Evolutionary conservation across 2,113 vertebrate genomes (phyloP).

Genomic region (Phyllostomus discolor): DNA sequence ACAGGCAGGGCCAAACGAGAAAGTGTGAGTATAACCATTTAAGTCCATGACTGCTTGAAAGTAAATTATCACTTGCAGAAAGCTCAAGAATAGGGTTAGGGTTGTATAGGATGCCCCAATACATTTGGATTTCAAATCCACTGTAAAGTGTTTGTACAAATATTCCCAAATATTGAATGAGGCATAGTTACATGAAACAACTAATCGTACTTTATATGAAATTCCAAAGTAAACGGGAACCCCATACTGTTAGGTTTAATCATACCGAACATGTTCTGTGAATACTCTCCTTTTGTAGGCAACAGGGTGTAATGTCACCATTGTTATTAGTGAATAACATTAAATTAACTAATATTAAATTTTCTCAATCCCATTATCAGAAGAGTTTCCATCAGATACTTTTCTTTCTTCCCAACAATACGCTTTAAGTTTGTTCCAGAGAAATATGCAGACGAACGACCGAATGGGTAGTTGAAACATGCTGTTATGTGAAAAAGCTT

Average conservation of each 20-base stretch:
- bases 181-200: background rate
- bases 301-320: background rate
- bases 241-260: background rate
- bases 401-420: constrained; percentile 25
- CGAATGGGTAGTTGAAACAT: constrained; percentile 61
- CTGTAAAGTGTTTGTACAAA: background rate
- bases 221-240: background rate
- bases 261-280: too few species aligned
- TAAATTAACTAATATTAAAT: too few species aligned
- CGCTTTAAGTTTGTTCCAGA: background rate
- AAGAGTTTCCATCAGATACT: constrained; percentile 74
- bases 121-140: background rate
- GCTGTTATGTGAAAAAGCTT: constrained; percentile 58
- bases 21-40: background rate
- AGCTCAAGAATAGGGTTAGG: background rate
- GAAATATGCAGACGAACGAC: constrained; percentile 33
- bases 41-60: background rate
- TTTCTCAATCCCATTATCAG: constrained; percentile 71
- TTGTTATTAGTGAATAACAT: constrained; percentile 88
- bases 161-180: background rate
- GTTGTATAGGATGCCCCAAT: background rate
- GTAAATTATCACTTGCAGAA: background rate
- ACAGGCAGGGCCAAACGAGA: background rate
- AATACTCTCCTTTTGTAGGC: too few species aligned
- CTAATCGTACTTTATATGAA: background rate